Evolutionary conservation across 1,140 invertebrate species (phyloP), one percentile per base, ranked within the genome.

Genomic region (Drosophila repletoides): DNA sequence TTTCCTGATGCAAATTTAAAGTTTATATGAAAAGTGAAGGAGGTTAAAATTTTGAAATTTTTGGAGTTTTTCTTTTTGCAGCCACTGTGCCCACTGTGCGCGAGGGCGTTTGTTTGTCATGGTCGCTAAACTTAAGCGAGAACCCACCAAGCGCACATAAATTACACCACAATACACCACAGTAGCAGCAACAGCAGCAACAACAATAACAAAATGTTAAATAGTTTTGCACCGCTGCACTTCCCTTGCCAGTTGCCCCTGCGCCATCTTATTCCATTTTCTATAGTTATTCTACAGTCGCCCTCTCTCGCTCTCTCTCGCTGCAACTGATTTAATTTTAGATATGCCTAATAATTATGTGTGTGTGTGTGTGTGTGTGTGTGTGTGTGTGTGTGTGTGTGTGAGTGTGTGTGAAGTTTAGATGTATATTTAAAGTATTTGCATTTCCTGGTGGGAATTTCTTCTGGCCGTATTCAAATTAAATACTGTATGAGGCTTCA

Each of bases 261-360:
- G n/a, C n/a, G n/a, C n/a, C n/a, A n/a, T n/a, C n/a, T n/a, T n/a
- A n/a, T n/a, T n/a, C n/a, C n/a, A n/a, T n/a, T n/a, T n/a, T n/a
- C n/a, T n/a, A n/a, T n/a, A n/a, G n/a, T n/a, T n/a, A n/a, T n/a
- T n/a, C n/a, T n/a, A n/a, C n/a, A n/a, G n/a, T n/a, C n/a, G n/a
- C n/a, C n/a, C 24, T 22, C 34, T 43, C 21, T 17, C 5, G 3
- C 12, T 5, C 5, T 7, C 28, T 2, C 15, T 6, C 31, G 28
- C 19, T 56, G 59, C 59, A 73, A 29, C 66, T 69, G 70, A 73
- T 73, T 73, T 73, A 51, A 73, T 73, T 73, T 73, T 65, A 73
- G 70, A 73, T 73, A 69, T 45, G 51, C 70, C 64, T 59, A 61
- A 58, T 73, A 73, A 73, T 73, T 70, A 56, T 38, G 56, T 28